phyloP scores from a whole-genome alignment of 2,888 invertebrate species.

The Leucoptera coffeella region DNA sequence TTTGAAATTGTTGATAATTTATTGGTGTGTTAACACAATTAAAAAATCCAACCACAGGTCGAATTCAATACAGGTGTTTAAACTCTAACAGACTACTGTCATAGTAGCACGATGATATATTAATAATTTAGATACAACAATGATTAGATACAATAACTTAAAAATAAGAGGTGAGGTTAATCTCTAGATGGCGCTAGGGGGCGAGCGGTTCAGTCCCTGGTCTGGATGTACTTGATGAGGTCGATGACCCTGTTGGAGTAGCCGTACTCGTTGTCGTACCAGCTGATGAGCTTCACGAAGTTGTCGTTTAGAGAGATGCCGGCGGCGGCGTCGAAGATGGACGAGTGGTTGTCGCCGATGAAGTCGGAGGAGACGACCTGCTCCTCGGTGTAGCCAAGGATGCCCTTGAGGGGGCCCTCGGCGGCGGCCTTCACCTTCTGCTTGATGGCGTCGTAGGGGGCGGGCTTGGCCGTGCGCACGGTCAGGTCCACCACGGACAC shows the following conservation, averaged over 20 bases:
- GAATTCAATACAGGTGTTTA: slow-evolving; percentile 5
- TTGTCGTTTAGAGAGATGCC: slow-evolving; percentile 90
- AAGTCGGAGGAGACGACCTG: slow-evolving; percentile 96
- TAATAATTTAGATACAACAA: slow-evolving; percentile 31
- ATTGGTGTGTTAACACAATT: too few species aligned
- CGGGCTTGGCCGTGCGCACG: slow-evolving; percentile 78
- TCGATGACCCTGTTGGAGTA: slow-evolving; percentile 97
- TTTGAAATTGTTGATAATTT: slow-evolving; percentile 1
- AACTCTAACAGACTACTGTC: slow-evolving; percentile 22
- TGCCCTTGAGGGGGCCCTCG: slow-evolving; percentile 81
- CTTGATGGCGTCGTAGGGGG: slow-evolving; percentile 86
- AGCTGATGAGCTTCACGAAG: slow-evolving; percentile 97
- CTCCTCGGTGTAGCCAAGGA: slow-evolving; percentile 93
- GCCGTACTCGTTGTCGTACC: slow-evolving; percentile 99
- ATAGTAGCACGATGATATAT: too few species aligned
- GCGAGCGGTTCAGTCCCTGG: slow-evolving; percentile 59
- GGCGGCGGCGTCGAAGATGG: slow-evolving; percentile 95
- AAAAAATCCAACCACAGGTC: neutral
- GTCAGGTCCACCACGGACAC: slow-evolving; percentile 98
- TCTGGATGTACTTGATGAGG: slow-evolving; percentile 87
- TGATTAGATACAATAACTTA: slow-evolving; percentile 19
- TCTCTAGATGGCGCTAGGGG: too few species aligned
- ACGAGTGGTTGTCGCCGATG: slow-evolving; percentile 83
- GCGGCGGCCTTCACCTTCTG: slow-evolving; percentile 82
- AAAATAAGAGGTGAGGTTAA: slow-evolving; percentile 23